Conservation (phyloP, 2,797 vertebrate genomes). For the Chrysocyon brachyurus region DNA sequence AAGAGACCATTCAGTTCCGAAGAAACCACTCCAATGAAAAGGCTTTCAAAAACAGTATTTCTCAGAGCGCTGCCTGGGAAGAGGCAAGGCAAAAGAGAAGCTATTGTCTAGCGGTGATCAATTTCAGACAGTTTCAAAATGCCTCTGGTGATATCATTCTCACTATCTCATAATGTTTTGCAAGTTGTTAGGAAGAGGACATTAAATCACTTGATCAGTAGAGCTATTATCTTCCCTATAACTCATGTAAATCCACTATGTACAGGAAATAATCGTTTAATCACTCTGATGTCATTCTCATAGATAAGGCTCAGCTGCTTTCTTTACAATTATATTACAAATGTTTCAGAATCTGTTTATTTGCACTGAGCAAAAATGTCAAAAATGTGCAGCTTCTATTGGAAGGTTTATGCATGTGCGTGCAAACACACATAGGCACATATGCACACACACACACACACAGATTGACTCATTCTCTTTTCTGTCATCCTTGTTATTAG, state of each 20-base stretch:
- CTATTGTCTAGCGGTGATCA: conserved; percentile 67
- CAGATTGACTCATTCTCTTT: neutral
- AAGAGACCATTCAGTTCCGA: neutral
- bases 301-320: neutral
- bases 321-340: neutral
- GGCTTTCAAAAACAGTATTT: conserved; percentile 62
- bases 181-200: conserved; percentile 80
- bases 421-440: neutral
- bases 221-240: conserved; percentile 72
- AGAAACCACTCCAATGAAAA: conserved; percentile 20
- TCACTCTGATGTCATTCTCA: neutral
- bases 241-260: conserved; percentile 72
- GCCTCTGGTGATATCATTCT: conserved; percentile 77
- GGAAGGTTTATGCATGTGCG: neutral
- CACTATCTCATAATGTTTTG: conserved; percentile 74
- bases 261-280: conserved; percentile 71
- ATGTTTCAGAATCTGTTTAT: neutral
- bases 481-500: neutral
- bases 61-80: neutral
- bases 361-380: neutral
- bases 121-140: conserved; percentile 66
- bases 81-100: neutral
- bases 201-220: conserved; percentile 82
- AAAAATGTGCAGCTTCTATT: neutral
- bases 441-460: neutral